These are phyloP conservation scores for Colinus virginianus DNA, from an alignment of 2,113 vertebrate genomes.

Conservation along the genomic window DNA sequence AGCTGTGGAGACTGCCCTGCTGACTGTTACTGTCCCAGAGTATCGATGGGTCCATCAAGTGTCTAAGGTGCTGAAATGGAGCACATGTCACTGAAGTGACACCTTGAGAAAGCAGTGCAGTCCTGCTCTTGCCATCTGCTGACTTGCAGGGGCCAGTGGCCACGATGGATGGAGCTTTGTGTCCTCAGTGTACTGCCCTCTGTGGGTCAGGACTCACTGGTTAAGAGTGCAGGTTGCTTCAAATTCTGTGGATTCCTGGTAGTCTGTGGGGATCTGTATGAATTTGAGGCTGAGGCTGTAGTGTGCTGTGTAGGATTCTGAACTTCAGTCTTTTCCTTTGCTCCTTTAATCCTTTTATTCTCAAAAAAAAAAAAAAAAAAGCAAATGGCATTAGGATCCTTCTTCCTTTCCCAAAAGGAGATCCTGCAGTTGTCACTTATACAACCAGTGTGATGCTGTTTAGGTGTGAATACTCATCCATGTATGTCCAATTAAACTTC, in stretches of 20 bases:
- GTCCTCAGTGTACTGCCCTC: not conserved
- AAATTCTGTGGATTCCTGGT: not conserved
- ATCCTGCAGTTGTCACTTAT: not conserved
- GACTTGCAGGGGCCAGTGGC: no score
- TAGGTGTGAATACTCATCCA: not conserved
- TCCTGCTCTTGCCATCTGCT: rapidly evolving
- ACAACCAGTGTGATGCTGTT: not conserved
- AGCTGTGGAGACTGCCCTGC: not conserved
- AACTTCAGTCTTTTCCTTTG: not conserved
- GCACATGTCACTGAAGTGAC: rapidly evolving
- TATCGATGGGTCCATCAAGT: not conserved
- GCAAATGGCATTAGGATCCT: not conserved
- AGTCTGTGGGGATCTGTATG: not conserved
- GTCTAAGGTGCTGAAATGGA: not conserved
- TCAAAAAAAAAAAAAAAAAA: not conserved
- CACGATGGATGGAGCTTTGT: not conserved
- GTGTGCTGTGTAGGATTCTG: not conserved
- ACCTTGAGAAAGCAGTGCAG: rapidly evolving
- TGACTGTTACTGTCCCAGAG: not conserved
- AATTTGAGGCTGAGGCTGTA: not conserved
- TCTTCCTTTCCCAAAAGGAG: not conserved
- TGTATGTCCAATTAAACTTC: not conserved
- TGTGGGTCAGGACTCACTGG: not conserved
- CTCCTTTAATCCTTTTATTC: not conserved
- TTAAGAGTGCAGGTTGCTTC: not conserved